These are phyloP conservation scores for Sitobion miscanthi DNA, from an alignment of 1,140 invertebrate genomes.

Conservation along the genomic window DNA sequence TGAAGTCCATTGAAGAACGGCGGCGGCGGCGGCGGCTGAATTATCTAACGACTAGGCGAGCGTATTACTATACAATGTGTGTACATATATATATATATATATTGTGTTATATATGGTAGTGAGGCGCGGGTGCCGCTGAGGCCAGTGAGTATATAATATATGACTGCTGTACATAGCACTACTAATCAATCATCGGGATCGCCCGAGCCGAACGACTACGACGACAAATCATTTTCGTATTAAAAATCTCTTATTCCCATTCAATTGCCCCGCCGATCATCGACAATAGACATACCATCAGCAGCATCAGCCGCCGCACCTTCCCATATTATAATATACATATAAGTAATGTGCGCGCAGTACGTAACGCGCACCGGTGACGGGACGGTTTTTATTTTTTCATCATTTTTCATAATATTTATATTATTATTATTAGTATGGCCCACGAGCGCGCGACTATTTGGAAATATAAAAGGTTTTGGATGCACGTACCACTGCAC, in stretches of 20 bases:
- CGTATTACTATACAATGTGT: background rate
- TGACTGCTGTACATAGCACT: background rate
- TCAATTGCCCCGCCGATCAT: slow-evolving; percentile 44
- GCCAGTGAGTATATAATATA: background rate
- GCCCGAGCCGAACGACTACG: slow-evolving; percentile 45
- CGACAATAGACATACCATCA: slow-evolving; percentile 25
- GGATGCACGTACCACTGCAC: background rate
- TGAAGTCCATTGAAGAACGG: slow-evolving; percentile 39
- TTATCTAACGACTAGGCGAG: slow-evolving; percentile 15
- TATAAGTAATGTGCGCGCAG: background rate
- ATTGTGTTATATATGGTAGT: background rate
- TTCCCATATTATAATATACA: background rate
- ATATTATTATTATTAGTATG: background rate
- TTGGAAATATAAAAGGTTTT: slow-evolving; percentile 6
- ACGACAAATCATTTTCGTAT: slow-evolving; percentile 55
- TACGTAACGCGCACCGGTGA: slow-evolving; percentile 51
- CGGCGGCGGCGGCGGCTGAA: slow-evolving; percentile 31
- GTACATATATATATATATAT: too few relatives aligned
- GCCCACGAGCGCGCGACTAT: background rate
- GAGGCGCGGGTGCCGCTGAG: background rate
- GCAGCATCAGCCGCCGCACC: background rate
- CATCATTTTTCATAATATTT: slow-evolving; percentile 21
- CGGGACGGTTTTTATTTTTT: slow-evolving; percentile 7
- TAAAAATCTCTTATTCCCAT: slow-evolving; percentile 44
- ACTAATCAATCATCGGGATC: slow-evolving; percentile 54